phyloP scores from a whole-genome alignment of 2,113 vertebrate species.

The pig (Sus scrofa) region T2T-Sscrofa CM000824.6:60502501-60503000 shows the following conservation, averaged over 20 bases:
- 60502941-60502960: neutral
- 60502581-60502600: neutral
- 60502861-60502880: neutral
- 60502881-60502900: neutral
- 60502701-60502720: neutral
- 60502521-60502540: neutral
- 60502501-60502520: neutral
- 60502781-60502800: rapidly evolving
- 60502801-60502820: neutral
- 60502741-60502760: neutral
- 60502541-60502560: neutral
- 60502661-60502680: neutral
- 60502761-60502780: neutral
- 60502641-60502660: neutral
- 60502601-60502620: neutral
- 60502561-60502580: neutral
- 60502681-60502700: neutral
- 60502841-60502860: too few relatives aligned
- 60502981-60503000: neutral
- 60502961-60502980: neutral
- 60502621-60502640: neutral
- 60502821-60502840: neutral
- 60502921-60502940: conserved; percentile 16
- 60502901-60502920: neutral
- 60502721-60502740: neutral